These are phyloP conservation scores for Oncorhynchus mykiss DNA, from an alignment of 2,113 vertebrate genomes.

Conservation along the genomic window DNA sequence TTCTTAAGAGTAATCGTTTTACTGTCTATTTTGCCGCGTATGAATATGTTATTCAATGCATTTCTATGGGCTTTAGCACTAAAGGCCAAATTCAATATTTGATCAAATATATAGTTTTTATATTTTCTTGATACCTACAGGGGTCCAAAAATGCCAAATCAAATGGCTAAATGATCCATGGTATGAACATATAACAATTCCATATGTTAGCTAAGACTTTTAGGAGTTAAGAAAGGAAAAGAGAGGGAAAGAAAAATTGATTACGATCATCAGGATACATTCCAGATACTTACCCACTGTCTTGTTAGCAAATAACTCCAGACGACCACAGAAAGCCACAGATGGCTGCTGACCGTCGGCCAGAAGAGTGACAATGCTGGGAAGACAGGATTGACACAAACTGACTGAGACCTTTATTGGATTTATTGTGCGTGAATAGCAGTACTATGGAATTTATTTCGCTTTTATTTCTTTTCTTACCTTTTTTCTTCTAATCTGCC, in stretches of 20 bases:
- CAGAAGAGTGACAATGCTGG: constrained; percentile 2
- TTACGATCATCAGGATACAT: not conserved
- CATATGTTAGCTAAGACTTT: constrained; percentile 20
- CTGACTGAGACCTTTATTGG: constrained; percentile 28
- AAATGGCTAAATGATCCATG: too few relatives aligned
- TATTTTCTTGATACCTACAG: too few relatives aligned
- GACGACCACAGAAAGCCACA: constrained; percentile 5
- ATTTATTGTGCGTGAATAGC: constrained; percentile 59
- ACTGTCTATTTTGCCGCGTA: too few relatives aligned
- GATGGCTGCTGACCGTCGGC: not conserved
- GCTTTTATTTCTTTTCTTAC: constrained; percentile 18
- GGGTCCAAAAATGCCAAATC: too few relatives aligned
- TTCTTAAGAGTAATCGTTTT: too few relatives aligned
- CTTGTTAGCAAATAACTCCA: not conserved
- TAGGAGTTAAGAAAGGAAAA: not conserved
- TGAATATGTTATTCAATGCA: too few relatives aligned
- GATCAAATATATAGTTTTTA: not conserved
- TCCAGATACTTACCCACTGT: constrained; percentile 7
- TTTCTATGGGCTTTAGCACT: too few relatives aligned
- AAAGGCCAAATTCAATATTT: too few relatives aligned
- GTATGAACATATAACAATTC: too few relatives aligned
- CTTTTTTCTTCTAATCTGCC: constrained; percentile 48
- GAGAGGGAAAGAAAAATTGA: not conserved
- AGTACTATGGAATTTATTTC: constrained; percentile 47
- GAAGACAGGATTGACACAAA: constrained; percentile 19